Conservation (phyloP, 2,888 invertebrate genomes). For the Melitaea athalia region DNA sequence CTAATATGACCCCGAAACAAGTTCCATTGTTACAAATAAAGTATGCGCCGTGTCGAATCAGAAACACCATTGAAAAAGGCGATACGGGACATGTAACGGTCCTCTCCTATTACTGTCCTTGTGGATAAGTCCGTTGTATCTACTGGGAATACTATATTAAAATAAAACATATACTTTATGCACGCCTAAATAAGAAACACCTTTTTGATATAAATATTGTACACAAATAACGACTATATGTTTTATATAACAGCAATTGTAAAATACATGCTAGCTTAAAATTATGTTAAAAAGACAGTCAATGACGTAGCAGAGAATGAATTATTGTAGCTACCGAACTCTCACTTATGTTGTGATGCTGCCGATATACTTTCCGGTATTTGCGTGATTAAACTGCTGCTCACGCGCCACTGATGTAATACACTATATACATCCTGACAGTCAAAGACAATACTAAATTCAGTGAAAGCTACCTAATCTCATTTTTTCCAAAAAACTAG, state of each 20-base stretch:
- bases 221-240: slow-evolving; percentile 1
- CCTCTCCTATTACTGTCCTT: slow-evolving; percentile 48
- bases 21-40: slow-evolving; percentile 71
- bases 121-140: slow-evolving; percentile 50
- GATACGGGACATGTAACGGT: slow-evolving; percentile 76
- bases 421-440: slow-evolving; percentile 62
- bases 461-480: slow-evolving; percentile 32
- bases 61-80: slow-evolving; percentile 73
- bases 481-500: background rate
- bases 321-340: slow-evolving; percentile 69
- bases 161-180: background rate
- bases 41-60: slow-evolving; percentile 75
- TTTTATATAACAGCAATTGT: background rate
- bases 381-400: slow-evolving; percentile 63
- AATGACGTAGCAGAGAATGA: slow-evolving; percentile 60
- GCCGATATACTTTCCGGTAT: slow-evolving; percentile 74
- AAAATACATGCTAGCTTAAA: background rate
- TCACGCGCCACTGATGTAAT: slow-evolving; percentile 64
- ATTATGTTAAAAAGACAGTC: background rate
- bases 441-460: slow-evolving; percentile 38
- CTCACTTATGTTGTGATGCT: slow-evolving; percentile 75
- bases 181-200: too few relatives aligned
- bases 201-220: background rate
- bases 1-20: slow-evolving; percentile 71
- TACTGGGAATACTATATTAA: slow-evolving; percentile 48